These are phyloP conservation scores for Casuarius casuarius DNA, from an alignment of 2,113 vertebrate genomes.

Conservation along the genomic window DNA sequence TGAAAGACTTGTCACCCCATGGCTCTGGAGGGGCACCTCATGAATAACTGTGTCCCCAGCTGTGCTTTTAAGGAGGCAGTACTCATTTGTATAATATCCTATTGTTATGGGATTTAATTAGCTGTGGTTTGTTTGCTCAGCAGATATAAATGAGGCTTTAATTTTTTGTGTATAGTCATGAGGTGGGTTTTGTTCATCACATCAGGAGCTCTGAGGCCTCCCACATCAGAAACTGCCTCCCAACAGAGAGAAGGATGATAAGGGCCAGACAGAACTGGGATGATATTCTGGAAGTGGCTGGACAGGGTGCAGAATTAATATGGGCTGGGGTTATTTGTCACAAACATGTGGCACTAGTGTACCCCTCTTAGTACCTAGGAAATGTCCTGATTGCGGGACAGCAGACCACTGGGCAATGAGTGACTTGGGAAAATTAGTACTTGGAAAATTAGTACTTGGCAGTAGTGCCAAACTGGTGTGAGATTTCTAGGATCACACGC, in stretches of 20 bases:
- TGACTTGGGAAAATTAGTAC: background rate
- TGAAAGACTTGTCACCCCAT: background rate
- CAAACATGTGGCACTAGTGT: accelerated
- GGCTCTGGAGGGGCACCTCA: background rate
- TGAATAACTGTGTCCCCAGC: background rate
- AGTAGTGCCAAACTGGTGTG: background rate
- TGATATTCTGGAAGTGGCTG: background rate
- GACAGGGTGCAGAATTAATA: background rate
- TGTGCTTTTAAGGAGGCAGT: constrained; percentile 31
- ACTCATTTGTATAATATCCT: background rate
- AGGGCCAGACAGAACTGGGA: background rate
- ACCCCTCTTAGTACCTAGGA: background rate
- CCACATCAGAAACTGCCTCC: background rate
- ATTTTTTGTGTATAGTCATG: background rate
- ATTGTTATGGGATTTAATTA: constrained; percentile 62
- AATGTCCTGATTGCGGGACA: background rate
- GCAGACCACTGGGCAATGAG: background rate
- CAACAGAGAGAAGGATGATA: background rate
- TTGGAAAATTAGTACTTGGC: background rate
- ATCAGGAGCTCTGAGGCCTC: background rate
- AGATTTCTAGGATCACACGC: background rate
- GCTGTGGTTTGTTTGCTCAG: constrained; percentile 25
- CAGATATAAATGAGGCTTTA: constrained; percentile 60
- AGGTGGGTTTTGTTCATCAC: background rate
- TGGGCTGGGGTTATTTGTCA: background rate